phyloP scores from a whole-genome alignment of 2,888 invertebrate genomes.

The Onthophagus sagittarius region DNA sequence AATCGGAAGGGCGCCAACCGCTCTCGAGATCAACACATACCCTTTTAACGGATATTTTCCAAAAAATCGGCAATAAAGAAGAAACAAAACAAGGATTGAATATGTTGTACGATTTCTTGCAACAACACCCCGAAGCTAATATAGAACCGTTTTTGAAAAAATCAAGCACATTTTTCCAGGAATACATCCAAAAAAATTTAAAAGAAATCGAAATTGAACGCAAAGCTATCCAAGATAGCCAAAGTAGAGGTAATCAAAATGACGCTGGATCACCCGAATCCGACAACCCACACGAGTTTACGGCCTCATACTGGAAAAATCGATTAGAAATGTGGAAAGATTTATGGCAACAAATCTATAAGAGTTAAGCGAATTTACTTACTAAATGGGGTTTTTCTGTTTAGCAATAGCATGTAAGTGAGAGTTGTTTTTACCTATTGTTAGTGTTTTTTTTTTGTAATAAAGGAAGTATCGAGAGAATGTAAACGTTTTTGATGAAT shows the following conservation, averaged over 20 bases:
- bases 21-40: conserved; percentile 80
- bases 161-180: conserved; percentile 81
- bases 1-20: conserved; percentile 43
- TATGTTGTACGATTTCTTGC: conserved; percentile 75
- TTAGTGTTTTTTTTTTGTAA: not conserved
- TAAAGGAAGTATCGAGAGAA: not conserved
- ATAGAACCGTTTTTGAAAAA: conserved; percentile 80
- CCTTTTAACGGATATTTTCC: conserved; percentile 82
- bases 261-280: conserved; percentile 4
- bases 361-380: conserved; percentile 6
- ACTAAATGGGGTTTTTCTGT: not conserved
- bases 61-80: conserved; percentile 85
- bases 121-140: conserved; percentile 79
- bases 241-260: conserved; percentile 13
- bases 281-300: conserved; percentile 25
- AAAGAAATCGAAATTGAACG: conserved; percentile 53
- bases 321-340: conserved; percentile 40
- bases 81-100: conserved; percentile 78
- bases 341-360: conserved; percentile 32
- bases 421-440: not conserved
- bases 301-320: conserved; percentile 42
- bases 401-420: not conserved
- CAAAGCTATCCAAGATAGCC: conserved; percentile 27
- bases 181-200: conserved; percentile 77
- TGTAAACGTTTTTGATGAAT: not conserved